These are phyloP conservation scores for Lithophane leautieri DNA, from an alignment of 2,888 invertebrate genomes.

Conservation along the genomic window DNA sequence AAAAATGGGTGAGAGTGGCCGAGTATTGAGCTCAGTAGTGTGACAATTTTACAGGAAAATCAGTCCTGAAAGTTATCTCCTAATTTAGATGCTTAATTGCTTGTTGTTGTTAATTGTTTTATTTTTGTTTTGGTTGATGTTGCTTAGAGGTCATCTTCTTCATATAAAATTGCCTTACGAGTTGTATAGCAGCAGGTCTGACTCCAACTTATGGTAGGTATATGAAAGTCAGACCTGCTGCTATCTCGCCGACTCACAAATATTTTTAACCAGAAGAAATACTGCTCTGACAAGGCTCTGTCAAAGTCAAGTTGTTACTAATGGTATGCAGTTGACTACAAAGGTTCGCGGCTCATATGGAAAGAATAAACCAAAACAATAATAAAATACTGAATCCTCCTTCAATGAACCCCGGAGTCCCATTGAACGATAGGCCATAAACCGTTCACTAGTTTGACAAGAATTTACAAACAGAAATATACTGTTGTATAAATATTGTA, in stretches of 20 bases:
- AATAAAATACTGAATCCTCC: conserved; percentile 42
- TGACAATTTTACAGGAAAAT: background rate
- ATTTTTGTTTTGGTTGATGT: background rate
- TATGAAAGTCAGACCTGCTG: background rate
- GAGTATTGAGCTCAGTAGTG: background rate
- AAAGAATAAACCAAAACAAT: conserved; percentile 16
- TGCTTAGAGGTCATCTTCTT: background rate
- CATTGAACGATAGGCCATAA: conserved; percentile 16
- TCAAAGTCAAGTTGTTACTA: background rate
- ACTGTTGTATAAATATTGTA: background rate
- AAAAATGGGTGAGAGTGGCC: background rate
- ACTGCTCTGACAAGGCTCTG: background rate
- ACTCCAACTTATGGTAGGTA: background rate
- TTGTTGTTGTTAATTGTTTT: background rate
- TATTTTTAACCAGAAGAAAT: no score
- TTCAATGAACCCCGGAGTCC: conserved; percentile 18
- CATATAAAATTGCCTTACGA: background rate
- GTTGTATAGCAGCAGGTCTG: background rate
- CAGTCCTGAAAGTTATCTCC: background rate
- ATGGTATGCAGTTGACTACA: background rate
- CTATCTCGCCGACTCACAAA: background rate
- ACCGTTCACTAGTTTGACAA: conserved; percentile 14
- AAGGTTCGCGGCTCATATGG: background rate
- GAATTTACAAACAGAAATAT: background rate
- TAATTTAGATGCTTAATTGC: background rate